Evolutionary conservation across 2,888 invertebrate species (phyloP).

Genomic region (Agrochola macilenta): DNA sequence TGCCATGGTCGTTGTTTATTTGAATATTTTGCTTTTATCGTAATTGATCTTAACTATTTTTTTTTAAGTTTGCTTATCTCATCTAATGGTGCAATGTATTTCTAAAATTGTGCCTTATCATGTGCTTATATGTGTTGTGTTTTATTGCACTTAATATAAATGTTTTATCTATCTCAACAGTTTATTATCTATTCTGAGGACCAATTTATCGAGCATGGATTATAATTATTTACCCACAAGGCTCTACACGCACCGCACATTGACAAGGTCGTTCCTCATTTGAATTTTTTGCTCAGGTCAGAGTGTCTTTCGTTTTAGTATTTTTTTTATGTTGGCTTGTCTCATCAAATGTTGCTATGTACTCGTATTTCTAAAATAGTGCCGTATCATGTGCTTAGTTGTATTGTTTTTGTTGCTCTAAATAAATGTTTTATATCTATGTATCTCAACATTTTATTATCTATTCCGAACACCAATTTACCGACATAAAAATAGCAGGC

Average conservation of each 20-base stretch:
- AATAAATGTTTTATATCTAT: not conserved
- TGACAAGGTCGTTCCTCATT: not conserved
- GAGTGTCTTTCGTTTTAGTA: not conserved
- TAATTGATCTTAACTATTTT: not conserved
- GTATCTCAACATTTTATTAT: not conserved
- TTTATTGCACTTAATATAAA: too few species aligned
- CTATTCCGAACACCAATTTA: constrained; percentile 1
- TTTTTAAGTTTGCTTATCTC: too few species aligned
- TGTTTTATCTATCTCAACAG: too few species aligned
- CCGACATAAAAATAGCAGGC: constrained; percentile 7
- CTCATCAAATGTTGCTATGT: not conserved
- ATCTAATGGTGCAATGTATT: not conserved
- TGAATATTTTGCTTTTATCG: not conserved
- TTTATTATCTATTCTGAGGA: too few species aligned
- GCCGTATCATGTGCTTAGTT: not conserved
- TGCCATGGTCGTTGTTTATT: not conserved
- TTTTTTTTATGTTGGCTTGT: too few species aligned
- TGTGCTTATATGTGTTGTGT: not conserved
- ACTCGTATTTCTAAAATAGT: not conserved
- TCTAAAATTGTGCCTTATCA: not conserved
- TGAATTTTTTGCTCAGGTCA: not conserved
- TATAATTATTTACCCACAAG: too few species aligned
- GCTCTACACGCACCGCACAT: too few species aligned
- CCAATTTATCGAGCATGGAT: too few species aligned
- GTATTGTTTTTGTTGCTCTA: not conserved